phyloP scores from a whole-genome alignment of 2,888 invertebrate genomes.

The Trichogramma evanescens region DNA sequence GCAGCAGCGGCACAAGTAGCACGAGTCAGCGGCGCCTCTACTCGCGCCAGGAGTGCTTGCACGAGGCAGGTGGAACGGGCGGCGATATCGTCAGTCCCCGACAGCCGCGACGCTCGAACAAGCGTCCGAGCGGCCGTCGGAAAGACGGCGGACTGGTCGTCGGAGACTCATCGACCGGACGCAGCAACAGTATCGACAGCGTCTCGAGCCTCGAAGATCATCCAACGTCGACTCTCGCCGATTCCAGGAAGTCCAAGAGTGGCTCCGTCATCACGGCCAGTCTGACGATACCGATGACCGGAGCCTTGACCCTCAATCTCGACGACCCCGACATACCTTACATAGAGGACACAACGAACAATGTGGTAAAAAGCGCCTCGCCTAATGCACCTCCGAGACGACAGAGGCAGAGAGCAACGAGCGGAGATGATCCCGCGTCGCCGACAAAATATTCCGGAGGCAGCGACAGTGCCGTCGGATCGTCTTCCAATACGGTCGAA shows the following conservation, averaged over 20 bases:
- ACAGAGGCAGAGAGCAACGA: conserved; percentile 42
- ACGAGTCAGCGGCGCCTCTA: conserved; percentile 57
- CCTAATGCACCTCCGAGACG: conserved; percentile 48
- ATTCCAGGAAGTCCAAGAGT: conserved; percentile 45
- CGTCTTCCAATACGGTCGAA: conserved; percentile 53
- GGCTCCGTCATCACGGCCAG: conserved; percentile 69
- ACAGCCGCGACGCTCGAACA: conserved; percentile 38
- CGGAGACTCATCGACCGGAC: conserved; percentile 29
- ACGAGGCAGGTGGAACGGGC: conserved; percentile 49
- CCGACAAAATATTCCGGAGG: conserved; percentile 20
- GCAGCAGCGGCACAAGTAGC: no score
- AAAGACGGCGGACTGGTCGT: conserved; percentile 31
- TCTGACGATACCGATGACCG: conserved; percentile 65
- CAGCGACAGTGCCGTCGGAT: conserved; percentile 61
- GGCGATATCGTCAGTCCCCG: conserved; percentile 53
- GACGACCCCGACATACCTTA: conserved; percentile 63
- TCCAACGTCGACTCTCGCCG: conserved; percentile 38
- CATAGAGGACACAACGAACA: conserved; percentile 54
- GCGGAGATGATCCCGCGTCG: no score
- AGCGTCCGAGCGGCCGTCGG: conserved; percentile 42
- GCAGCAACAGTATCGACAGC: conserved; percentile 51
- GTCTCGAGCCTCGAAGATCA: conserved; percentile 44
- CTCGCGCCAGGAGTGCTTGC: conserved; percentile 65
- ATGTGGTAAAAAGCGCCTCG: conserved; percentile 28
- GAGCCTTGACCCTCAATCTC: conserved; percentile 51